Evolutionary conservation across 1,140 invertebrate species (phyloP), one percentile per base, ranked within the genome.

Genomic region (Tetramorium simillimum): DNA sequence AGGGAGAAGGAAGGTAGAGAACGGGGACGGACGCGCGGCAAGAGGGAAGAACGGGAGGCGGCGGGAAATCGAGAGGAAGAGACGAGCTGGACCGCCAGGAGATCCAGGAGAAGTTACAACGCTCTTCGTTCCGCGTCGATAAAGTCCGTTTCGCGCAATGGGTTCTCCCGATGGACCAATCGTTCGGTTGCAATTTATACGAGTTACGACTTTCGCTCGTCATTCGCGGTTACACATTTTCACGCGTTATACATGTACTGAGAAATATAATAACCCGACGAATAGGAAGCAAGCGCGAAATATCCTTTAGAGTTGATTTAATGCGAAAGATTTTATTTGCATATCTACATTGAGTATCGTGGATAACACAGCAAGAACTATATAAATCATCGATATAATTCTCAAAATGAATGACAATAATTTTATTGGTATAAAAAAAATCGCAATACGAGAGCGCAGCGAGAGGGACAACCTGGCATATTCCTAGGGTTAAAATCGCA

Each of bases 31-130:
- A 51, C 18, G 51, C 0, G 2, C 16, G 16, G 21, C 16, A 37
- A 49, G 53, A 43, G 43, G 46, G 63, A 12, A 18, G 16, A 81
- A 56, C 49, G 67, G 67, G 24, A 53, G 58, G 9, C 82, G 14
- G 75, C 37, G 53, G n/a, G 60, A 73, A 67, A 53, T 6, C 49
- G 67, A 85, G 40, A 37, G 28, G 21, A 12, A 53, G 21, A 56
- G 60, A 75, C 21, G 60, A 58, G 16, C 56, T 78, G 43, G n/a
- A 49, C 65, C 63, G 46, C 28, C 72, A n/a, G 28, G 86, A 73
- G 81, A 63, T 84, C 62, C 62, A 49, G 33, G 43, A 82, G 78
- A 69, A 43, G 33, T 65, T 78, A 51, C 62, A 12, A 12, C 49
- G 53, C 33, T 12, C 24, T 5, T 40, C 37, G 37, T 53, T 81